These are phyloP conservation scores for Drosophila koepferae DNA, from an alignment of 2,888 invertebrate species.

Conservation along the genomic window DNA sequence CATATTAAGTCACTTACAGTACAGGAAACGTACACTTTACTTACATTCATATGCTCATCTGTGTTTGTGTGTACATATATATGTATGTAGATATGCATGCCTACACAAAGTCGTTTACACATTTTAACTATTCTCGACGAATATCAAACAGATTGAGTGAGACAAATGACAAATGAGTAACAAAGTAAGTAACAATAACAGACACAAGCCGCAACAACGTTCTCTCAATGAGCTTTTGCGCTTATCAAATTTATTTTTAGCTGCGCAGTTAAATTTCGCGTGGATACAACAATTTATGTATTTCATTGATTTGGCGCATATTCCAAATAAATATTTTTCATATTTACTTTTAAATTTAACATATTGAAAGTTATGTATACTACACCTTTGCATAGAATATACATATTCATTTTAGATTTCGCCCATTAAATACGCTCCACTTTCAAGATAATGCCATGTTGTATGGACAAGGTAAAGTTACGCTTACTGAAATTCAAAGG, in stretches of 20 bases:
- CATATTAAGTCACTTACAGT: background rate
- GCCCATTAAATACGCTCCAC: slow-evolving; percentile 45
- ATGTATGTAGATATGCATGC: background rate
- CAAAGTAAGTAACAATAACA: background rate
- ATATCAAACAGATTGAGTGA: background rate
- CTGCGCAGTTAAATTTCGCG: slow-evolving; percentile 1
- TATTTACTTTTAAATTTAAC: no score
- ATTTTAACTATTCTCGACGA: background rate
- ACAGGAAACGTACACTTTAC: background rate
- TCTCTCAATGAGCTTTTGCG: background rate
- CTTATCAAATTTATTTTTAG: slow-evolving; percentile 5
- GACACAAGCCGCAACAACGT: background rate
- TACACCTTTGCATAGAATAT: background rate
- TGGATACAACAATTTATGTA: slow-evolving; percentile 1
- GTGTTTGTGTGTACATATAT: background rate
- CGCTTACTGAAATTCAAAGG: slow-evolving; percentile 34
- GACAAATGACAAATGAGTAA: no score
- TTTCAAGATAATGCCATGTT: slow-evolving; percentile 55
- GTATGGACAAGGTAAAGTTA: slow-evolving; percentile 26
- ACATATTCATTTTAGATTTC: background rate
- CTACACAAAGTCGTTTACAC: slow-evolving; percentile 1
- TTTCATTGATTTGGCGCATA: slow-evolving; percentile 9
- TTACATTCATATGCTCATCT: background rate
- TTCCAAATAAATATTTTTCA: background rate
- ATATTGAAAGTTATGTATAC: no score